Evolutionary conservation across 2,113 vertebrate species (phyloP).

Genomic region (Potamarius usumacintae): DNA sequence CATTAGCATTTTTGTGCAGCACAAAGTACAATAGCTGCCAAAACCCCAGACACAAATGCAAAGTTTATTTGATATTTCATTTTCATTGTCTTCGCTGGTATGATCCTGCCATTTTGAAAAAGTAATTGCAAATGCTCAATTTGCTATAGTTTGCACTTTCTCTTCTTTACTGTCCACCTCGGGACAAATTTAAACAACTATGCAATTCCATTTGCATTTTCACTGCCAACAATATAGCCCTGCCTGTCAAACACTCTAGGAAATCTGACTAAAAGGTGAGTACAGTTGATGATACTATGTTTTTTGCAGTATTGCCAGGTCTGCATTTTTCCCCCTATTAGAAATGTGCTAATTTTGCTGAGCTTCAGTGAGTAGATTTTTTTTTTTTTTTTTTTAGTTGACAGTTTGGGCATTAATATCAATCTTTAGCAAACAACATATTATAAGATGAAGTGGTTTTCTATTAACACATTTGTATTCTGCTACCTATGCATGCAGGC

Average conservation of each 20-base stretch:
- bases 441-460: not conserved
- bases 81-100: not conserved
- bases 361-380: not conserved
- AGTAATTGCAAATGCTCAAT: not conserved
- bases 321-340: not conserved
- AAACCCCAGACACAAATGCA: not conserved
- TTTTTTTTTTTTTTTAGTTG: not conserved
- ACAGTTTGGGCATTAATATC: not conserved
- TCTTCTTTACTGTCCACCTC: not conserved
- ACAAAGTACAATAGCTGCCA: not conserved
- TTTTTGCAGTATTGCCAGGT: not conserved
- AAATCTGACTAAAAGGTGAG: not conserved
- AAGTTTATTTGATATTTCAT: conserved; percentile 13
- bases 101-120: not conserved
- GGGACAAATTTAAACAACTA: not conserved
- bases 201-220: not conserved
- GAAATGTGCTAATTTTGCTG: not conserved
- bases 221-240: not conserved
- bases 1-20: not conserved
- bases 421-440: not conserved
- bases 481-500: not conserved
- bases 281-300: not conserved
- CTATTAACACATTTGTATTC: not conserved
- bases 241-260: not conserved
- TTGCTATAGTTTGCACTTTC: conserved; percentile 1